Base-by-base conservation (phyloP, 2,113 vertebrate genomes). In the Corydoras sp. region DNA sequence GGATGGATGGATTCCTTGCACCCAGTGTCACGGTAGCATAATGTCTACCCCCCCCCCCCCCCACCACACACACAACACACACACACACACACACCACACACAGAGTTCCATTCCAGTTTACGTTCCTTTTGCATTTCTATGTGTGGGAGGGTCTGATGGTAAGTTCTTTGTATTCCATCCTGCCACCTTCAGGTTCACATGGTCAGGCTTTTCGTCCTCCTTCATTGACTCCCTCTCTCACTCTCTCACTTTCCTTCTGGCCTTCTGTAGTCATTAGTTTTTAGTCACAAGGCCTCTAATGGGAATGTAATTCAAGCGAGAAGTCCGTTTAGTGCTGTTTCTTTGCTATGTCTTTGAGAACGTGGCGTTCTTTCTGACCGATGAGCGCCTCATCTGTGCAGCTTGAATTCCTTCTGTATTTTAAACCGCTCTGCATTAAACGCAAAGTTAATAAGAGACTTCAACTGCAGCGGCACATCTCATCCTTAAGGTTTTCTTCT, bases 251-350 rank as follows among this genome's bases (percentile, higher is more conserved):
- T 8, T 69, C 24, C 10, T 31, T 12, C 55, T 14, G 7, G 6
- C 2, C 10, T 43, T 55, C 56, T 58, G 48, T 7, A 49, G 69
- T 78, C 74, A 83, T 76, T 84, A 65, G 72, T 77, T 49, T 60
- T 80, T 74, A 81, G 79, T 86, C 82, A 82, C 74, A 81, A 77
- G 81, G 80, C 73, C 64, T 77, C 76, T 10, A 61, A 79, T 78
- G 67, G 83, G 64, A 74, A 71, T 58, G 9, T 68, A 75, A 83
- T 76, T 76, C n/a, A 77, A 79, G 80, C 79, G 71, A 68, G 14
- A 65, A 35, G 48, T 58, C 43, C 43, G 63, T 51, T 70, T 68
- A 67, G 11, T 31, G 59, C 62, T 51, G 15, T 35, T 71, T 14
- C 70, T 73, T 65, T 15, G 14, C 2, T 55, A 24, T 12, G 60